Evolutionary conservation across 2,888 invertebrate species (phyloP).

Genomic region (Parasteatoda lunata): DNA sequence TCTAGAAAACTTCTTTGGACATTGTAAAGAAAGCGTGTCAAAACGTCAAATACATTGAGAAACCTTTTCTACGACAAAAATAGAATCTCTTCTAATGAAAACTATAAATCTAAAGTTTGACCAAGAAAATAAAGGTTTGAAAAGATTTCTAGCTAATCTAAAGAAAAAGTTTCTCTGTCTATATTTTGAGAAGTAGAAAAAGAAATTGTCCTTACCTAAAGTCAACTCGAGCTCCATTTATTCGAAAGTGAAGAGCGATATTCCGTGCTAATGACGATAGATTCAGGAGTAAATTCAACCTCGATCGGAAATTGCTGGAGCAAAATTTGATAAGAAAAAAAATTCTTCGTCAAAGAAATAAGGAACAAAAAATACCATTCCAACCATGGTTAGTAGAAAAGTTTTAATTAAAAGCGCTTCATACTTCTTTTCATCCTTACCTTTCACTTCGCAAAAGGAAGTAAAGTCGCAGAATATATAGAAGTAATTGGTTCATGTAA

Average conservation of each 20-base stretch:
- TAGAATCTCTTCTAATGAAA: neutral
- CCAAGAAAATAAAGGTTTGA: neutral
- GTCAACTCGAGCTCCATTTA: constrained; percentile 5
- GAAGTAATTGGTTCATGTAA: neutral
- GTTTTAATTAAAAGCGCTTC: constrained; percentile 33
- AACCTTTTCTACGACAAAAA: neutral
- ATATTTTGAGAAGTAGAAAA: neutral
- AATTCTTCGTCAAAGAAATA: neutral
- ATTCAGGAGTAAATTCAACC: constrained; percentile 10
- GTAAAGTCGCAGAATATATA: neutral
- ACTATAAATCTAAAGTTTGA: neutral
- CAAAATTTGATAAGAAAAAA: neutral
- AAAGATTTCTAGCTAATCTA: neutral
- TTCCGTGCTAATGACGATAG: constrained; percentile 11
- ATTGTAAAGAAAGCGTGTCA: constrained; percentile 22
- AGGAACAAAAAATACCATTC: constrained; percentile 18
- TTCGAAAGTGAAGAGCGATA: neutral
- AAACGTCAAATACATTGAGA: constrained; percentile 32
- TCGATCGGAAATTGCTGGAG: constrained; percentile 4
- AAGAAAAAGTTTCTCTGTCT: neutral
- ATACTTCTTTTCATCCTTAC: neutral
- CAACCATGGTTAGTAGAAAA: constrained; percentile 47
- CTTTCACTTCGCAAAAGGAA: neutral
- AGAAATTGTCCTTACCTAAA: neutral
- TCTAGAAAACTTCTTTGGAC: too few relatives aligned